A percentile compares a stretch with the other conserved stretches of the same genome.
phyloP scores from a whole-genome alignment of 2,113 vertebrate genomes.

The Poecile atricapillus region DNA sequence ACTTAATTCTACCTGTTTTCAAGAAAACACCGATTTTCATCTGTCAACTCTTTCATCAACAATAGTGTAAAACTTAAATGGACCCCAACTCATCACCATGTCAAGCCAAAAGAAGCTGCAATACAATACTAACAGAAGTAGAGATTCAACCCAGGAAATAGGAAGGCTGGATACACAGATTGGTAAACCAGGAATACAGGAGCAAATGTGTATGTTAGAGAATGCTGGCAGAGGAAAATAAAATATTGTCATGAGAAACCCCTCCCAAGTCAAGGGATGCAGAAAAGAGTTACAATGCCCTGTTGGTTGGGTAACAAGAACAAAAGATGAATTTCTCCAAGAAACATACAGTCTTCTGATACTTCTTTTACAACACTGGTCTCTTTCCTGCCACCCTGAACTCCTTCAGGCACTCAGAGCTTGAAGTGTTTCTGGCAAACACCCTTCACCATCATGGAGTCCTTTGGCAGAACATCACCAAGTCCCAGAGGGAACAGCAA shows the following conservation, averaged over 20 bases:
- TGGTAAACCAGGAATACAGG: not conserved
- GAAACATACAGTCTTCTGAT: not conserved
- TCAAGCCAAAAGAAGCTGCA: not conserved
- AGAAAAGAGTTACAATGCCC: not conserved
- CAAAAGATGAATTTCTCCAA: not conserved
- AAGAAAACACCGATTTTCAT: not conserved
- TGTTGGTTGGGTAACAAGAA: not conserved
- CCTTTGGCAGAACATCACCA: not conserved
- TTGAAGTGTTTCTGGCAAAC: not conserved
- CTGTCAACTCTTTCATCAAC: not conserved
- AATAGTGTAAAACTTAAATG: not conserved
- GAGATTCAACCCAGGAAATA: not conserved
- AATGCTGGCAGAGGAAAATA: not conserved
- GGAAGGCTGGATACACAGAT: not conserved
- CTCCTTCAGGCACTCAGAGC: not conserved
- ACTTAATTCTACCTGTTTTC: not conserved
- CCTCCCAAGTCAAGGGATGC: not conserved
- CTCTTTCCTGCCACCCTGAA: not conserved
- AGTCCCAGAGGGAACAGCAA: not conserved
- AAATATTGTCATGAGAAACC: not conserved
- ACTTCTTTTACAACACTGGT: not conserved
- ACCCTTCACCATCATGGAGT: not conserved
- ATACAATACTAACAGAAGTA: not conserved
- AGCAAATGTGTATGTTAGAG: not conserved
- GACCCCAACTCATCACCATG: not conserved